Percentiles rank a stretch among this genome's conserved stretches.
Evolutionary conservation across 2,888 invertebrate genomes (phyloP).

Genomic region (Thera britannica): DNA sequence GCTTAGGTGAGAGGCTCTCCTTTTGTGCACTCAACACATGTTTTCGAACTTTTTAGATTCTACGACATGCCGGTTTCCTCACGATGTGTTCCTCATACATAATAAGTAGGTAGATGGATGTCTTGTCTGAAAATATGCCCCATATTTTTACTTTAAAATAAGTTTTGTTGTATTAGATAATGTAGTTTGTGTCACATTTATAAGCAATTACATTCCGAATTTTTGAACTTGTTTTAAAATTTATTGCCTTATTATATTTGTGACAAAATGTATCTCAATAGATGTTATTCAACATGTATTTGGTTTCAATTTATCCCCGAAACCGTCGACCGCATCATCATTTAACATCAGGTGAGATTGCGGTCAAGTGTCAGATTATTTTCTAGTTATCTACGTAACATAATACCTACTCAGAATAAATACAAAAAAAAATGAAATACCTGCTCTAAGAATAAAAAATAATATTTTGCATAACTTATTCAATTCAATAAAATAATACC

Average conservation of each 20-base stretch:
- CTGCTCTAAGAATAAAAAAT: neutral
- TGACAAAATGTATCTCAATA: conserved; percentile 53
- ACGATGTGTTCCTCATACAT: neutral
- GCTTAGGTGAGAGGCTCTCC: conserved; percentile 7
- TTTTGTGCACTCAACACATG: no score
- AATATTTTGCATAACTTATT: conserved; percentile 17
- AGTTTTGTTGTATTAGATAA: conserved; percentile 18
- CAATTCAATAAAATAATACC: conserved; percentile 7
- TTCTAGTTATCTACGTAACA: neutral
- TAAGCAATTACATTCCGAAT: conserved; percentile 53
- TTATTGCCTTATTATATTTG: conserved; percentile 42
- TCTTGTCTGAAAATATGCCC: conserved; percentile 19
- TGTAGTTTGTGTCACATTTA: conserved; percentile 42
- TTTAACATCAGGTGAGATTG: no score
- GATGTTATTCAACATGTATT: conserved; percentile 48
- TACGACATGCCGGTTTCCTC: no score
- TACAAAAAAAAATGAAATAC: no score
- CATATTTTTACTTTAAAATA: conserved; percentile 19
- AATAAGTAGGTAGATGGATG: neutral
- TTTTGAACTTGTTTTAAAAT: conserved; percentile 40
- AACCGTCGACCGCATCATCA: no score
- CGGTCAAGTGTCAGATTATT: neutral
- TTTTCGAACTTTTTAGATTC: no score
- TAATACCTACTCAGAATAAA: no score
- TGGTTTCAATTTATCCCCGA: conserved; percentile 12